Percentiles rank a stretch among this genome's conserved stretches.
Conservation (phyloP, 2,888 invertebrate genomes). For the Cybosia mesomella region DNA sequence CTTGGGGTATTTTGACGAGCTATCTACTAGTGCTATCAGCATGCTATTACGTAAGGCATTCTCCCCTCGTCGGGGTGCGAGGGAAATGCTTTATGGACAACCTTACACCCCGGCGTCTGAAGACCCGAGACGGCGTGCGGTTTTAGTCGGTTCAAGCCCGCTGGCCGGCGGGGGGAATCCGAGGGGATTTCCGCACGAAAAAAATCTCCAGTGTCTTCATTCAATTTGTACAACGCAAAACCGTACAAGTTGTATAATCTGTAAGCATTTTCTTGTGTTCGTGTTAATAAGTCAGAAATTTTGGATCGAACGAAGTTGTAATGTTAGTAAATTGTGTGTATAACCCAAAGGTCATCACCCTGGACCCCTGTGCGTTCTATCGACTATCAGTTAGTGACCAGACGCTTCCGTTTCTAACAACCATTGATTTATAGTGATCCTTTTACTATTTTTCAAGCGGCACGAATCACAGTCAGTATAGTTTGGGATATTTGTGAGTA, state of each 20-base stretch:
- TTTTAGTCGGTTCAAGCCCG: no score
- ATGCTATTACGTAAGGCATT: no score
- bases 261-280: background rate
- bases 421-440: constrained; percentile 67
- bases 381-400: constrained; percentile 49
- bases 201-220: no score
- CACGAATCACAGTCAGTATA: constrained; percentile 70
- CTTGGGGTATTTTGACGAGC: background rate
- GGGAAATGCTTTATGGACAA: no score
- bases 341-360: constrained; percentile 37
- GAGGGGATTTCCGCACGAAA: no score
- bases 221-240: no score
- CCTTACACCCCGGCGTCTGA: no score
- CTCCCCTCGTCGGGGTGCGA: no score
- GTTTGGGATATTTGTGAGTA: constrained; percentile 58
- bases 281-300: background rate
- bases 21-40: no score
- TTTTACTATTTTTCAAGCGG: constrained; percentile 66
- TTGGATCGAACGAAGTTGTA: background rate
- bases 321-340: constrained; percentile 19
- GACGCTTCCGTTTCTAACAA: constrained; percentile 64
- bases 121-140: no score
- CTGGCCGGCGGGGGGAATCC: no score
- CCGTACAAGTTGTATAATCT: background rate
- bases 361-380: constrained; percentile 44